Evolutionary conservation across 1,140 invertebrate genomes (phyloP), one percentile per base, ranked within the genome.

Genomic region (Amphibalanus amphitrite): DNA sequence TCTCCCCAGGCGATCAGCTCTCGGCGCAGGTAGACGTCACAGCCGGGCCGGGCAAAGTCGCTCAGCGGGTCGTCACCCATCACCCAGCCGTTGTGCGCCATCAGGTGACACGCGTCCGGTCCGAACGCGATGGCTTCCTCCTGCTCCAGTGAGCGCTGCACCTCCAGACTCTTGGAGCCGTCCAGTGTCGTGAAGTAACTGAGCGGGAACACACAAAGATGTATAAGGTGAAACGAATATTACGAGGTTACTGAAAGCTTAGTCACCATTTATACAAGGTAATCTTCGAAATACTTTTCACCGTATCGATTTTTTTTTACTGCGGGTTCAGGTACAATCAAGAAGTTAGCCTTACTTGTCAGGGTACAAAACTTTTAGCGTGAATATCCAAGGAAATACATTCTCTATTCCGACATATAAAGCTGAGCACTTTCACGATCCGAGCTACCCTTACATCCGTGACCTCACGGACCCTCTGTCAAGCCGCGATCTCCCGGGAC

Each of bases 41-140:
- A 89, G 76, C 88, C 89, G 71, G 86, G 81, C 73, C 86, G 87
- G 26, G 97, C 97, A 84, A 99, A 99, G 83, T 99, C 97, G 76
- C 86, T 86, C 64, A 98, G 80, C 13, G 96, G 94, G 84, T 99
- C 93, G 69, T 91, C 87, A 78, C 89, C 87, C 93, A 99, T 98
- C 0, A 99, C 95, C 97, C 97, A 99, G 69, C 97, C 97, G 83
- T 99, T 99, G 80, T 97, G 94, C 28, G 95, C 96, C 92, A 97
- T 95, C 67, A 74, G 74, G 25, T 68, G 71, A 25, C 64, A 65
- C 28, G 70, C 70, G 29, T 76, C 71, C 17, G 70, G 40, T 59
- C 72, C 69, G 73, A 74, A 73, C 74, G 75, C 74, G n/a, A 75
- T 67, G 15, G 40, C 68, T 69, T 77, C 76, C 64, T 76, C 74